Percentiles rank a stretch among this genome's conserved stretches.
Conservation (phyloP, 2,113 vertebrate species). For the Telmatochromis bifrenatus region DNA sequence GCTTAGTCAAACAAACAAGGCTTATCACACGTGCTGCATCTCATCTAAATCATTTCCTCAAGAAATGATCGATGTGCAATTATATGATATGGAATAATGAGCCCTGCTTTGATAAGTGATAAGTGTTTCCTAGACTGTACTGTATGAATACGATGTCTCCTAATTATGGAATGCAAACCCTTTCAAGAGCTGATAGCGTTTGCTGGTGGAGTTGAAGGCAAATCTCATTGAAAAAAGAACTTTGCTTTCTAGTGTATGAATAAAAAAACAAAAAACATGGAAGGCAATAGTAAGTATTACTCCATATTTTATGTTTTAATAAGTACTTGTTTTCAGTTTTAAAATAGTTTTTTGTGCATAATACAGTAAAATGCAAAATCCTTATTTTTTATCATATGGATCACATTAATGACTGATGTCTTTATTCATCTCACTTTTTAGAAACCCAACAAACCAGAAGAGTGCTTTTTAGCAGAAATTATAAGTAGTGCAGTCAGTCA, state of each 20-base stretch:
- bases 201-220: slow-evolving; percentile 29
- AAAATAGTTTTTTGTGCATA: neutral
- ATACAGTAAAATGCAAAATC: neutral
- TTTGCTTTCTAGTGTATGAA: slow-evolving; percentile 4
- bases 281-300: neutral
- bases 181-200: slow-evolving; percentile 44
- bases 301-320: neutral
- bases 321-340: neutral
- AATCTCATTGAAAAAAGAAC: neutral
- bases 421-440: neutral
- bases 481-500: neutral
- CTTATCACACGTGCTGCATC: slow-evolving; percentile 59
- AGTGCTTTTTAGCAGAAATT: neutral
- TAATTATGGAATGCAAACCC: slow-evolving; percentile 34
- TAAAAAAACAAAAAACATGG: neutral
- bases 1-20: slow-evolving; percentile 51
- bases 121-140: slow-evolving; percentile 56
- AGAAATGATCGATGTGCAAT: slow-evolving; percentile 72
- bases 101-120: slow-evolving; percentile 59
- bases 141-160: slow-evolving; percentile 28
- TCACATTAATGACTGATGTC: neutral
- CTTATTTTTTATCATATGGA: neutral
- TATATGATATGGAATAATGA: slow-evolving; percentile 71
- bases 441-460: neutral
- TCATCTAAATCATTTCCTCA: slow-evolving; percentile 66